Base-by-base conservation (phyloP, 1,140 invertebrate genomes). In the Drosophila mauritiana region DNA sequence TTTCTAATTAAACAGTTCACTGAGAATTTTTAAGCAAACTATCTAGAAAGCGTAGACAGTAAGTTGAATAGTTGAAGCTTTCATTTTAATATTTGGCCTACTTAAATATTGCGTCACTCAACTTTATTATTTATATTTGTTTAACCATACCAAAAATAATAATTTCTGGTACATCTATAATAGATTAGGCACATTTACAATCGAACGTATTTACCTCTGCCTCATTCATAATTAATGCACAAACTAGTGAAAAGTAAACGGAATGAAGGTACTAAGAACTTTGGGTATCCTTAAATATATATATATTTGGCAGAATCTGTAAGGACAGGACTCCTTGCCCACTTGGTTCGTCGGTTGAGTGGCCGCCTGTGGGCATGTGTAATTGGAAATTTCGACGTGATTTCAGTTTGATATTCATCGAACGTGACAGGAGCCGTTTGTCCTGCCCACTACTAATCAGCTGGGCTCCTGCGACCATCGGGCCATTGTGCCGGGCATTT, bases 381-480 rank as follows among this genome's bases (percentile, higher is more conserved):
- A 88, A 86, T 86, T 88, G 74, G 48, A 78, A 55, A 78, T 67
- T 81, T 81, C 46, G 72, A 59, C 51, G 57, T 73, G 54, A 74
- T 72, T 86, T 64, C 55, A 52, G 58, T 83, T 88, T 74, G 61
- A 80, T 85, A 85, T 70, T 76, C 77, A 67, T 55, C 48, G 59
- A 67, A 85, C 81, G 81, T 85, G 81, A 86, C 82, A 74, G 61
- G n/a, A 65, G 61, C 17, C 36, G 58, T 78, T 69, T 72, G 63
- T 42, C 51, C 37, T 51, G 42, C 15, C 40, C 48, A 31, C 46
- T 22, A 22, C 20, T 46, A 68, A 68, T 68, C 64, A 68, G 62
- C 42, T 17, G 4, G 36, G 36, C 27, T 56, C 42, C 45, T 55
- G 53, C 46, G n/a, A 40, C 51, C 55, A 64, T 39, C 20, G 55